Evolutionary conservation across 2,888 invertebrate species (phyloP).

Genomic region (Phlogophora meticulosa): DNA sequence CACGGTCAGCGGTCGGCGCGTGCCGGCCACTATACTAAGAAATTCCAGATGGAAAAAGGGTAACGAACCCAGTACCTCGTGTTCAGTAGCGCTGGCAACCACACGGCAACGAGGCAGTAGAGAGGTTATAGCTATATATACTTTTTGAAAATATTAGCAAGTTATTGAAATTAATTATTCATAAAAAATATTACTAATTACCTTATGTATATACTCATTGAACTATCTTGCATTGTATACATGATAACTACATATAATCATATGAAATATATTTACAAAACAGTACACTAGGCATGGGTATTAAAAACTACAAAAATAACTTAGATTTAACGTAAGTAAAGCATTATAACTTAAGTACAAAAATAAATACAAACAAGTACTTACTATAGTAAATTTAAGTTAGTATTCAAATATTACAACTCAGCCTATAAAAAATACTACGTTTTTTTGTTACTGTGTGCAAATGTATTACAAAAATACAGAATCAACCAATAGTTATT

Average conservation of each 20-base stretch:
- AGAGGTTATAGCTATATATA: too few relatives aligned
- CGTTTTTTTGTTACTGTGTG: background rate
- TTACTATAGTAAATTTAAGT: slow-evolving; percentile 18
- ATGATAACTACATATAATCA: background rate
- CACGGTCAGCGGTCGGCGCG: too few relatives aligned
- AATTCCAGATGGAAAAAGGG: too few relatives aligned
- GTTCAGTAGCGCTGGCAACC: too few relatives aligned
- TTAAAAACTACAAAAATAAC: slow-evolving; percentile 24
- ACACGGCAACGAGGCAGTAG: too few relatives aligned
- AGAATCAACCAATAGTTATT: background rate
- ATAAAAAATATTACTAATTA: too few relatives aligned
- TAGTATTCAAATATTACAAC: slow-evolving; percentile 39
- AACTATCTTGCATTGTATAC: background rate
- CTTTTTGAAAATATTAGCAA: too few relatives aligned
- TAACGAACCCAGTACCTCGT: too few relatives aligned
- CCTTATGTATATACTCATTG: background rate
- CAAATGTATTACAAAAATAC: background rate
- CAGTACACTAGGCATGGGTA: background rate
- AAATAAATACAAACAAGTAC: slow-evolving; percentile 51
- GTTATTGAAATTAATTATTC: too few relatives aligned
- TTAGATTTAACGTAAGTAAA: slow-evolving; percentile 31
- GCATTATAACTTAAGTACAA: slow-evolving; percentile 47
- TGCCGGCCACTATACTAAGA: too few relatives aligned
- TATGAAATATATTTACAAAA: slow-evolving; percentile 17
- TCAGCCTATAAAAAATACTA: background rate